phyloP scores from a whole-genome alignment of 1,140 invertebrate species.

The Trichonephila inaurata region DNA sequence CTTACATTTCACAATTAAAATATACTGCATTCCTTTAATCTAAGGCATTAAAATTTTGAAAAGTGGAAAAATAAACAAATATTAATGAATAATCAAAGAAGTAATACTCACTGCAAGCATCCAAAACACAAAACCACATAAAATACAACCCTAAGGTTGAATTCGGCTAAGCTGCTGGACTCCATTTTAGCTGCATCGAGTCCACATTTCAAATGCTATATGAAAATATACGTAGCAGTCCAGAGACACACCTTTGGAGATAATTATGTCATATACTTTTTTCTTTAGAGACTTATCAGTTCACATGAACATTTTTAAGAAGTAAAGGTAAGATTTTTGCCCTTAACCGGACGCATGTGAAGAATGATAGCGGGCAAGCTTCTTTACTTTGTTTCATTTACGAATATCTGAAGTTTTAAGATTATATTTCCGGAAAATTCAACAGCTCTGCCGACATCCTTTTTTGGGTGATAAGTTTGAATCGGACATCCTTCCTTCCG shows the following conservation, averaged over 20 bases:
- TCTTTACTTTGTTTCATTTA: neutral
- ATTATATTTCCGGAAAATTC: slow-evolving; percentile 24
- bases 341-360: slow-evolving; percentile 31
- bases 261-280: neutral
- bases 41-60: neutral
- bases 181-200: slow-evolving; percentile 38
- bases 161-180: neutral
- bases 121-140: neutral
- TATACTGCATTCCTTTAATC: neutral
- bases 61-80: neutral
- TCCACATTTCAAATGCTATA: neutral
- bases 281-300: neutral
- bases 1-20: neutral
- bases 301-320: slow-evolving; percentile 11
- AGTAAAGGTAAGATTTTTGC: neutral
- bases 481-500: slow-evolving; percentile 48
- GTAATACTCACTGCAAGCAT: slow-evolving; percentile 6
- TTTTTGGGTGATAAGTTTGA: slow-evolving; percentile 32
- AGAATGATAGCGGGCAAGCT: neutral
- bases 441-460: slow-evolving; percentile 38
- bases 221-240: neutral
- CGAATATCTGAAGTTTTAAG: slow-evolving; percentile 49
- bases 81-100: too few species aligned
- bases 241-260: neutral
- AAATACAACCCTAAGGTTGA: slow-evolving; percentile 7